Base-by-base conservation (phyloP, 2,113 vertebrate species). In the Forbesichthys papilliferus region DNA sequence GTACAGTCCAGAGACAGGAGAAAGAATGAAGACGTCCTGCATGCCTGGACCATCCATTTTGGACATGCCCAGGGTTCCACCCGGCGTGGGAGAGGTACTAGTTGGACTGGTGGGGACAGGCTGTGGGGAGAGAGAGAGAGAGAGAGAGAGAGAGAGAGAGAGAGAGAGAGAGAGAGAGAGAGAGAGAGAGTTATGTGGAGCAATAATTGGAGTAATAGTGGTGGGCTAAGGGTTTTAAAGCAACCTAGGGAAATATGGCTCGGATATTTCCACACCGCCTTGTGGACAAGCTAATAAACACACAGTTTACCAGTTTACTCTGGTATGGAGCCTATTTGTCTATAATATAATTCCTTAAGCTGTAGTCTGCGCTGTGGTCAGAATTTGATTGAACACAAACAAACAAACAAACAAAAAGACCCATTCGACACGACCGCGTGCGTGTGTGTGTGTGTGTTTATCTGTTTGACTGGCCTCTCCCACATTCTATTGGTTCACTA, bases 11-110 rank as follows among this genome's bases (percentile, higher is more conserved):
- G 95, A 94, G 79, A 96, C 89, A 0, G 95, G 94, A 48, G 95
- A 95, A 10, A 96, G 92, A 73, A 96, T 96, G 66, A 95, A 96
- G 68, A 95, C 93, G 11, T 96, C 95, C 75, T 96, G 94, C 75
- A 95, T 93, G 3, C 90, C 91, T 0, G 94, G 94, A 69, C 85
- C 90, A 27, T 95, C 95, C 84, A 94, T 91, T 82, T 94, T 94
- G 69, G 94, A 90, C 89, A 95, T 87, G 48, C 94, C 94, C 86
- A 96, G 89, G 1, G 94, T 95, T 14, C 92, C 94, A 3, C 87
- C 94, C 0, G 95, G 93, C 11, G 94, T 95, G 1, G 93, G 94
- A 9, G 93, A 94, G 34, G 91, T 92, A 82, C 93, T 96, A 14
- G 93, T 94, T 62, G 92, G 92, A 72, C 92, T 93, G 80, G 92